Evolutionary conservation across 2,113 vertebrate genomes (phyloP), one percentile per base, ranked within the genome.

Genomic region (Narcine bancroftii): DNA sequence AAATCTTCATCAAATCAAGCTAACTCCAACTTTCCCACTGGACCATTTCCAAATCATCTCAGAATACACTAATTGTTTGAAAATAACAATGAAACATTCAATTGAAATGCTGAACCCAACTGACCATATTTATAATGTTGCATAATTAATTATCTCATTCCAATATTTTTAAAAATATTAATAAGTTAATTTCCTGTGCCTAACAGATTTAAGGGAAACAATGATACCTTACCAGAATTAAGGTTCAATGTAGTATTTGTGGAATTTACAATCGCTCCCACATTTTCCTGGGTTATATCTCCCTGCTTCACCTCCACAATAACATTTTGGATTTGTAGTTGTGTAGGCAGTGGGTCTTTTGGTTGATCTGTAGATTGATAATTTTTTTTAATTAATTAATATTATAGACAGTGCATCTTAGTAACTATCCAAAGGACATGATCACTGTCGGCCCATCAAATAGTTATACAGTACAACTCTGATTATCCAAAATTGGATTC

Each of bases 241-340:
- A 94, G 92, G 81, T 93, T 93, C 92, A 95, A 92, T 26, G 93
- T 33, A 2, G 71, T 65, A 73, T 93, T 95, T 85, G 94, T 95
- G 45, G 93, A 94, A 92, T 95, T 95, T 26, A 95, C 94, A 29
- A 95, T 94, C 39, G 93, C 94, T 76, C 92, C 71, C 65, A 94
- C 95, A 15, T 92, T 87, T 93, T 95, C 94, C 0, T 3, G 89
- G 24, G 92, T 93, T 63, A 95, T 94, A 92, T 93, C 92, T 0
- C 95, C 95, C 92, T 93, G 93, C 93, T 92, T 94, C 9, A 95
- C 92, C 75, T 94, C 93, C 71, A 95, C 79, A 66, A 92, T 93
- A n/a, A 93, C 92, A n/a, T 92, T 92, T 6, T 63, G 53, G 56
- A 95, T 93, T 92, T 92, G 95, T 26, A 95, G 93, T 94, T 81